A percentile compares a stretch with the other conserved stretches of the same genome.
These are phyloP conservation scores for Lophura nycthemera DNA, from an alignment of 2,113 vertebrate genomes.

Conservation along the genomic window DNA sequence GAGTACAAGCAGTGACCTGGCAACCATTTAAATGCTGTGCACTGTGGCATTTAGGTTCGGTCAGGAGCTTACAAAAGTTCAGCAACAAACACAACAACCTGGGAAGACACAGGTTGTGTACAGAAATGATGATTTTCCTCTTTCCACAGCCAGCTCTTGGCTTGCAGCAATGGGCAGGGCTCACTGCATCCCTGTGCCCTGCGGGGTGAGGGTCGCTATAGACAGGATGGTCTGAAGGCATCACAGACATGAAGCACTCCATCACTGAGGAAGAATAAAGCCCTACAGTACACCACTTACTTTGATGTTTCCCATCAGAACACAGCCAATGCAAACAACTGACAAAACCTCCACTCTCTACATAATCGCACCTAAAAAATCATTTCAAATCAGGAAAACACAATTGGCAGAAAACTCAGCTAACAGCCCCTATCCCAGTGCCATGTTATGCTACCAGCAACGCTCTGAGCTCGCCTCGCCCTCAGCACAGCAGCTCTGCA, in stretches of 20 bases:
- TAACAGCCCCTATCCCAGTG: not conserved
- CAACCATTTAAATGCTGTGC: too few relatives aligned
- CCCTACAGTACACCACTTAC: rapidly evolving
- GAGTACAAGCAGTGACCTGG: not conserved
- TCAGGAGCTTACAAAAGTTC: not conserved
- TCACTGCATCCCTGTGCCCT: rapidly evolving
- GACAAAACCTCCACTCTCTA: not conserved
- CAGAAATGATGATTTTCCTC: too few relatives aligned
- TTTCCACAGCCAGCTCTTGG: not conserved
- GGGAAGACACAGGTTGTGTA: rapidly evolving
- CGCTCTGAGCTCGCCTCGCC: rapidly evolving
- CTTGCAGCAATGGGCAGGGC: rapidly evolving
- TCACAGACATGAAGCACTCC: too few relatives aligned
- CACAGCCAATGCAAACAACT: rapidly evolving
- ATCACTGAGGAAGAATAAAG: not conserved
- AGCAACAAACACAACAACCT: not conserved
- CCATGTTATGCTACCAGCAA: not conserved
- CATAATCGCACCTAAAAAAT: not conserved
- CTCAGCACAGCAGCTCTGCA: rapidly evolving
- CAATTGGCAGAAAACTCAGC: not conserved
- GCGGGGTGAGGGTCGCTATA: too few relatives aligned
- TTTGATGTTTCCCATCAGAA: rapidly evolving
- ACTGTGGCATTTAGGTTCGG: not conserved
- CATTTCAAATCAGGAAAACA: rapidly evolving
- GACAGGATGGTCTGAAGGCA: too few relatives aligned